These are phyloP conservation scores for Chironex yamaguchii DNA, from an alignment of 30 jellyfish, hydroid and myxozoan genomes.

Conservation along the genomic window DNA sequence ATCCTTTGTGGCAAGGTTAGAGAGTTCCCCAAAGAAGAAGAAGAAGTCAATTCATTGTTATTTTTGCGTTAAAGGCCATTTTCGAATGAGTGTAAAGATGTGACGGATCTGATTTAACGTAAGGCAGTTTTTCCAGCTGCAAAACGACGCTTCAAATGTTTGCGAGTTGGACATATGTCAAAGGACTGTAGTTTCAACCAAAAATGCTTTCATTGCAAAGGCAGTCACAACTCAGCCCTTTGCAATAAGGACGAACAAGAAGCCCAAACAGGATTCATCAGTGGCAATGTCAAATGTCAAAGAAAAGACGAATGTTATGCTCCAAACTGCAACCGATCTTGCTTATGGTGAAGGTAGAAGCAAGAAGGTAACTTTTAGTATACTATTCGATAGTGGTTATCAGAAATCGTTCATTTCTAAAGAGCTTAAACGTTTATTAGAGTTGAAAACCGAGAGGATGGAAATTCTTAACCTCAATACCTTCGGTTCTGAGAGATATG, in stretches of 20 bases:
- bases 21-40: neutral
- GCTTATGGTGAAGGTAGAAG: conserved; percentile 17
- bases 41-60: neutral
- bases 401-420: conserved; percentile 27
- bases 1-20: conserved; percentile 1
- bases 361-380: neutral
- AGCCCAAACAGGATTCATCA: neutral
- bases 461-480: conserved; percentile 18
- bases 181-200: neutral
- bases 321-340: too few relatives aligned
- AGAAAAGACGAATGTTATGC: neutral
- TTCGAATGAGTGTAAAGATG: conserved; percentile 33
- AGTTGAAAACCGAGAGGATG: neutral
- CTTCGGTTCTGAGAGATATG: conserved; percentile 5
- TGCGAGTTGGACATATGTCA: conserved; percentile 34
- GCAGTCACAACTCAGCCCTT: conserved; percentile 6
- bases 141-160: conserved; percentile 23
- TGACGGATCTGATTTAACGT: conserved; percentile 9
- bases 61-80: conserved; percentile 35
- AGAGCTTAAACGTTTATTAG: neutral
- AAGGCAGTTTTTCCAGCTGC: conserved; percentile 7
- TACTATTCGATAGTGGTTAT: conserved; percentile 40
- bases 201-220: neutral
- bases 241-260: conserved; percentile 6
- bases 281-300: neutral